phyloP scores from a whole-genome alignment of 2,888 invertebrate genomes.

The Onthophagus sagittarius region DNA sequence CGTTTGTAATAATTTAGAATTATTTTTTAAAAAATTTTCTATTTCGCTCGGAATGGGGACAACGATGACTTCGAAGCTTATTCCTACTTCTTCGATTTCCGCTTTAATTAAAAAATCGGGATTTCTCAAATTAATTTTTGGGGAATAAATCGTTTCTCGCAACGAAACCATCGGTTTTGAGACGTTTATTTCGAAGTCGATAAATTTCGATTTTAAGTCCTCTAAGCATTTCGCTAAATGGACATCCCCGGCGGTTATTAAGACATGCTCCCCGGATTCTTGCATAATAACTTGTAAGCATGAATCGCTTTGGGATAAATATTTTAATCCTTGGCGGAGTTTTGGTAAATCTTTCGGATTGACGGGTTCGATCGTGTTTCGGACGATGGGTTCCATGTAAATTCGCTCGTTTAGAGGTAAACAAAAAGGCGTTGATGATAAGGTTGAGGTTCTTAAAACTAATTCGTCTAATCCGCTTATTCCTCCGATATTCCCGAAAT shows the following conservation, averaged over 20 bases:
- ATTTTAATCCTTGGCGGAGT: constrained; percentile 70
- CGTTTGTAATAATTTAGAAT: constrained; percentile 66
- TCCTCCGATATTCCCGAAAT: constrained; percentile 88
- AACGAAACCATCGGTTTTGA: constrained; percentile 97
- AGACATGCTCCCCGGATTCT: constrained; percentile 91
- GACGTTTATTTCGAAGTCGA: constrained; percentile 80
- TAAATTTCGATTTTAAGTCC: constrained; percentile 80
- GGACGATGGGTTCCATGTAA: constrained; percentile 78
- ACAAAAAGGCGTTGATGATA: constrained; percentile 76
- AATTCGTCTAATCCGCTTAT: constrained; percentile 83
- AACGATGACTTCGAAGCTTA: constrained; percentile 66
- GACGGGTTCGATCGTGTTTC: constrained; percentile 89
- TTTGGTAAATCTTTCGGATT: constrained; percentile 74
- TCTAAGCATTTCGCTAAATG: constrained; percentile 94
- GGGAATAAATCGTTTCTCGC: constrained; percentile 73
- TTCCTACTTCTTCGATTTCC: constrained; percentile 25
- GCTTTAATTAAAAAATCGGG: constrained; percentile 68
- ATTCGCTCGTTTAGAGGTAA: constrained; percentile 84
- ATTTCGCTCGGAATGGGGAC: constrained; percentile 71
- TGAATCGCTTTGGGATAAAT: constrained; percentile 92
- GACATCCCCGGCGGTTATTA: constrained; percentile 94
- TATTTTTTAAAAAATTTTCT: constrained; percentile 67
- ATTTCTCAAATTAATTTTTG: constrained; percentile 61
- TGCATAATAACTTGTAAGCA: constrained; percentile 87
- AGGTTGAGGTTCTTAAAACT: constrained; percentile 84